Evolutionary conservation across 92 coral and sea anemone species (phyloP).

Genomic region (Scolanthus callimorphus): DNA sequence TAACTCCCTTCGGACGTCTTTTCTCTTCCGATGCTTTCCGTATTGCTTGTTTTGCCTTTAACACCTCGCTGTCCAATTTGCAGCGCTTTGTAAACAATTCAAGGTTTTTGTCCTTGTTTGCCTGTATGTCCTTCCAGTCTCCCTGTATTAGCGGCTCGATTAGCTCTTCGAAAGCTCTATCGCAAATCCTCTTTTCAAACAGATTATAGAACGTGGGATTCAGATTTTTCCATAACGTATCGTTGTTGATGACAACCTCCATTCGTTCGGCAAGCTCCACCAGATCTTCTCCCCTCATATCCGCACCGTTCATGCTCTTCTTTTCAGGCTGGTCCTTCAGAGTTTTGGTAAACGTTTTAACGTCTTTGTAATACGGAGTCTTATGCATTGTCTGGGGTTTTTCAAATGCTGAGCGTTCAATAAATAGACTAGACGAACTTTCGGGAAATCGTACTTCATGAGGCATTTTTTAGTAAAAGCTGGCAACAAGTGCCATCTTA

Average conservation of each 20-base stretch:
- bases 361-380: not conserved
- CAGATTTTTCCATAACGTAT: slow-evolving; percentile 17
- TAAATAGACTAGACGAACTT: too few relatives aligned
- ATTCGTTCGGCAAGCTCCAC: slow-evolving; percentile 12
- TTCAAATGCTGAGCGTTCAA: too few relatives aligned
- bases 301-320: slow-evolving; percentile 20
- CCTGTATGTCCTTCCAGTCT: not conserved
- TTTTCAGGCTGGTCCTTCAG: slow-evolving; percentile 14
- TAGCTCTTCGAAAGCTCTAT: slow-evolving; percentile 5
- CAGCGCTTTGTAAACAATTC: not conserved
- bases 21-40: too few relatives aligned
- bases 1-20: too few relatives aligned
- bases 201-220: slow-evolving; percentile 4
- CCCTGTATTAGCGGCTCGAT: slow-evolving; percentile 14
- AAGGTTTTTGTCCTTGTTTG: not conserved
- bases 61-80: too few relatives aligned
- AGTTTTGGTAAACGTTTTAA: slow-evolving; percentile 1
- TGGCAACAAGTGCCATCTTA: too few relatives aligned
- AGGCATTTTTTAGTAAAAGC: too few relatives aligned
- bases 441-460: too few relatives aligned
- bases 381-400: not conserved
- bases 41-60: too few relatives aligned
- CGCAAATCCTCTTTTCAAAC: slow-evolving; percentile 35
- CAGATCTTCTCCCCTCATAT: slow-evolving; percentile 26
- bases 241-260: slow-evolving; percentile 19